Evolutionary conservation across 2,113 vertebrate species (phyloP), one percentile per base, ranked within the genome.

Genomic region (Heteronetta atricapilla): DNA sequence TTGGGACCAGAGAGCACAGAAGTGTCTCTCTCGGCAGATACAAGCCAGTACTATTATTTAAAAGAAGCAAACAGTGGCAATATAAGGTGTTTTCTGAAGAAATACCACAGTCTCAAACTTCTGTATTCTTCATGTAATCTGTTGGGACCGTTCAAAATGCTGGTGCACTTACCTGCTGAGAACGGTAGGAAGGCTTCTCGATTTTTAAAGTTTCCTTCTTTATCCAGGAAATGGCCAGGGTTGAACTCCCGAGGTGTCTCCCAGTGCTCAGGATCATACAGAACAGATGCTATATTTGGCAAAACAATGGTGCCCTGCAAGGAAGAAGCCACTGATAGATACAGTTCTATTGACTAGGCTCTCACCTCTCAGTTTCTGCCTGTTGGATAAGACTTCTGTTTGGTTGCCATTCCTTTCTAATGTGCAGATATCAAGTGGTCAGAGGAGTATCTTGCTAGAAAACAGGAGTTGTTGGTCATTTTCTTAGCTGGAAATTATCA

Each of bases 101-200:
- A 92, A 88, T 40, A 77, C 13, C 26, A 67, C 22, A 29, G 62
- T 64, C 29, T 70, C 62, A 73, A 28, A 36, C 10, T 78, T 82
- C 12, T 72, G 4, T 74, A 4, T 89, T 79, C 44, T 66, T 79
- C 20, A 58, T 73, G 40, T 80, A 33, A 73, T 82, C n/a, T 63
- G 28, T 33, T 10, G 2, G 8, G 7, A 72, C 2, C 0, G 4
- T 68, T 81, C 55, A 70, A 58, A 60, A 10, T 13, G 33, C 18
- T 34, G 36, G 10, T 44, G 56, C 10, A 4, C 23, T 89, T 91
- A 98, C 97, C 97, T 94, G 92, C 74, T 52, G 98, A 97, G 94
- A 98, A 98, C 2, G 96, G 96, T 77, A 98, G 89, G 86, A 98
- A 98, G 58, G 97, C 98, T 53, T 98, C 97, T 50, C 28, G 90